Evolutionary conservation across 2,113 vertebrate species (phyloP), one percentile per base, ranked within the genome.

Genomic region (Tychaedon coryphoeus): DNA sequence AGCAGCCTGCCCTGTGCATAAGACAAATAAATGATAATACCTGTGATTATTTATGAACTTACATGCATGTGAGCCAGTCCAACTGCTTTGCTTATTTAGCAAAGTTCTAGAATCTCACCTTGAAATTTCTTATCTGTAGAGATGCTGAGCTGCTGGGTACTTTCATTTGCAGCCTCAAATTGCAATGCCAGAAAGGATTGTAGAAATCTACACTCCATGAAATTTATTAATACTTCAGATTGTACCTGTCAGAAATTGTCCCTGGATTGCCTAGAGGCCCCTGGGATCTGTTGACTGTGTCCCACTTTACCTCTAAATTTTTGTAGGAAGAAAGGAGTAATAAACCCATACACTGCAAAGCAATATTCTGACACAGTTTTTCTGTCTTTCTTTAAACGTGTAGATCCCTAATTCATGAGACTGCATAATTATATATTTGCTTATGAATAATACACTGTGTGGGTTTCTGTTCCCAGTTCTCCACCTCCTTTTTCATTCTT

Each of bases 381-480:
- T 53, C 45, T 89, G 26, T 76, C 74, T 88, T 51, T 82, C 85
- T 94, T 92, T 88, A 90, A 92, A 95, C 19, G 9, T 54, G 38
- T 72, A 86, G 65, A 90, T 95, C 67, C 65, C 51, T 85, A 88
- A 82, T 81, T 62, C 94, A 97, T 64, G 82, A 95, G 83, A 58
- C 81, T 93, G 50, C 88, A 64, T 96, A 97, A 96, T 96, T 96
- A 95, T 81, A 71, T 94, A 94, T 96, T 96, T 96, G 74, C 83
- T 91, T 91, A 89, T 96, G 95, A 96, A 96, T 96, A 97, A 96
- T 92, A 90, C 57, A 47, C 66, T 71, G 19, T 82, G 66, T 76
- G 62, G 43, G 66, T 48, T 90, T 94, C 65, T 95, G 72, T 80
- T 94, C 90, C 65, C 53, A 42, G 48, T 75, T 62, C 67, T 82